phyloP scores from a whole-genome alignment of 2,797 vertebrate genomes.

The Psittacula echo region DNA sequence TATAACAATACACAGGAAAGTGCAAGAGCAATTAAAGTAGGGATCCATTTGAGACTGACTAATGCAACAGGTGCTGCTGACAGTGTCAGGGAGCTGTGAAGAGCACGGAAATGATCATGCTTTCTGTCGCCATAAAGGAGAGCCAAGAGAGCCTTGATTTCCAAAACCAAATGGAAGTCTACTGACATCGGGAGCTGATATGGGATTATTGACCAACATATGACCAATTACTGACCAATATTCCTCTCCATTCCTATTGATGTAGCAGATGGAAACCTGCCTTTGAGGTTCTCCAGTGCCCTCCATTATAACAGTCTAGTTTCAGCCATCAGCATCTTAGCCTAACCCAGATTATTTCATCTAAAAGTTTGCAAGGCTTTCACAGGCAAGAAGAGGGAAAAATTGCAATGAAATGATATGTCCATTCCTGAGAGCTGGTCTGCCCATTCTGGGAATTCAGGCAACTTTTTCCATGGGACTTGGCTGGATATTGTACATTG shows the following conservation, averaged over 20 bases:
- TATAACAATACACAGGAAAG: conserved; percentile 14
- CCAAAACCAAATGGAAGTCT: background rate
- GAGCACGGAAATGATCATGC: background rate
- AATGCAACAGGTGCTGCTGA: background rate
- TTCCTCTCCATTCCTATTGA: background rate
- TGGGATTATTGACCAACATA: background rate
- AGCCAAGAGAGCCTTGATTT: background rate
- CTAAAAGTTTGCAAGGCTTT: background rate
- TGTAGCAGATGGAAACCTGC: background rate
- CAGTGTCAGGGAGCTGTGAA: background rate
- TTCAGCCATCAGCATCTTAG: background rate
- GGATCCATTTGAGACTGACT: conserved; percentile 12
- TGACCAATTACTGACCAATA: background rate
- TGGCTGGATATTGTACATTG: background rate
- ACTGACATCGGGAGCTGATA: background rate
- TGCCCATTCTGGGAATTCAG: background rate
- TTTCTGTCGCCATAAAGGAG: background rate
- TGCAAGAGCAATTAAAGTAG: conserved; percentile 9
- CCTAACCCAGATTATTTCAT: background rate
- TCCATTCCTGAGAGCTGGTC: background rate
- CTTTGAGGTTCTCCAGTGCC: background rate
- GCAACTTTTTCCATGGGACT: background rate
- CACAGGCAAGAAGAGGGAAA: background rate
- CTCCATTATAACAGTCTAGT: background rate
- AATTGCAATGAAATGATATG: background rate